A percentile compares a stretch with the other conserved stretches of the same genome.
These are phyloP conservation scores for Caenorhabditis latens DNA, from an alignment of 1,140 invertebrate genomes.

Conservation along the genomic window DNA sequence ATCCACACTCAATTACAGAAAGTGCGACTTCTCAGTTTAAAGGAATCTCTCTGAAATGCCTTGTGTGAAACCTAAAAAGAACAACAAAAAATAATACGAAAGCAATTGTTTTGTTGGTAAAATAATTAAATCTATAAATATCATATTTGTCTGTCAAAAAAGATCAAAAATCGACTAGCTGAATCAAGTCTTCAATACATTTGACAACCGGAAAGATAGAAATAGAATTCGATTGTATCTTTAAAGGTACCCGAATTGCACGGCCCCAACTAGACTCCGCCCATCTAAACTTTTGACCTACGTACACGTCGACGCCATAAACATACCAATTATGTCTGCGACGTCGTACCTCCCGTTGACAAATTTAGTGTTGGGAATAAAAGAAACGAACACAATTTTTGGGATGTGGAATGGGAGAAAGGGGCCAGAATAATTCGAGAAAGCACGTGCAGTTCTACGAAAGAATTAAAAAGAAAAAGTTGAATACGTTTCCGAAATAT, in stretches of 20 bases:
- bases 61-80: neutral
- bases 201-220: conserved; percentile 16
- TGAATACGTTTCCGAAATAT: neutral
- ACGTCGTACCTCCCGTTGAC: neutral
- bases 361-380: neutral
- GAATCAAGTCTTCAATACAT: neutral
- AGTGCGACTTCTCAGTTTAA: too few species aligned
- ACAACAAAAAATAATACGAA: neutral
- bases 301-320: conserved; percentile 7
- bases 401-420: neutral
- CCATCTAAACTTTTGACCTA: conserved; percentile 44
- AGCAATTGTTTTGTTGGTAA: neutral
- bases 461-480: neutral
- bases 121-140: conserved; percentile 6
- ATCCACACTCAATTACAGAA: too few species aligned
- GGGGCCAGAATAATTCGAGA: neutral
- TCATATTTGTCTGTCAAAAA: neutral
- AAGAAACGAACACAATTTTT: neutral
- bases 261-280: neutral
- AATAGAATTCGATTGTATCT: conserved; percentile 47
- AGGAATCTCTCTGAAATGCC: too few species aligned
- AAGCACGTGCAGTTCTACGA: conserved; percentile 24
- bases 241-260: conserved; percentile 5
- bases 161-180: neutral
- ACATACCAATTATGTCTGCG: conserved; percentile 32